A percentile compares a stretch with the other conserved stretches of the same genome.
Conservation (phyloP, 2,113 vertebrate species). For the Micromys minutus region DNA sequence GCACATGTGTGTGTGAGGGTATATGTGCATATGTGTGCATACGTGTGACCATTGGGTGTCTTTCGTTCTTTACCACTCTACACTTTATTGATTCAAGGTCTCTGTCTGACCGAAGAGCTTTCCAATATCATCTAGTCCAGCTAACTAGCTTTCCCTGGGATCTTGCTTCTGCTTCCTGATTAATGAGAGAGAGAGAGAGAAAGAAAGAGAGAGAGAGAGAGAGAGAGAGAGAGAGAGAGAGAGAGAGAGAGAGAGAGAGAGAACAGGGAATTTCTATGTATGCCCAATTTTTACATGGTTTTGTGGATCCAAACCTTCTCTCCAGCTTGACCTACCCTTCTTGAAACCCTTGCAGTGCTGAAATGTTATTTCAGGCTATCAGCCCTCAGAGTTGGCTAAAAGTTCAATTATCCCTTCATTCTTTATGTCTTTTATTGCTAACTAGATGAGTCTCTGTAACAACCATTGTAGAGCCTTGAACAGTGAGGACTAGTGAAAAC, state of each 20-base stretch:
- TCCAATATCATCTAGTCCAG: too few relatives aligned
- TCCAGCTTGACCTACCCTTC: background rate
- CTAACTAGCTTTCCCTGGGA: background rate
- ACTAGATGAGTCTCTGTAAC: constrained; percentile 47
- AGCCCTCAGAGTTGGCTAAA: background rate
- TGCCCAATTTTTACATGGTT: background rate
- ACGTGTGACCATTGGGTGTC: too few relatives aligned
- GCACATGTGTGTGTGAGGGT: background rate
- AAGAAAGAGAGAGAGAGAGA: too few relatives aligned
- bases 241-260: too few relatives aligned
- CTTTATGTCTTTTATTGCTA: constrained; percentile 3
- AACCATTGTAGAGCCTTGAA: constrained; percentile 14
- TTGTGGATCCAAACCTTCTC: background rate
- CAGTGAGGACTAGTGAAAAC: constrained; percentile 64
- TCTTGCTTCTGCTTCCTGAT: background rate
- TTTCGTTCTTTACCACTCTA: background rate
- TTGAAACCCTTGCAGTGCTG: background rate
- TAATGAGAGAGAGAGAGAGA: too few relatives aligned
- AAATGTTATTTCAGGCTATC: background rate
- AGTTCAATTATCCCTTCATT: constrained; percentile 12
- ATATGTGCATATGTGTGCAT: too few relatives aligned
- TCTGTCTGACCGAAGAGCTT: background rate
- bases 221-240: too few relatives aligned
- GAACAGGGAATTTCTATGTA: too few relatives aligned
- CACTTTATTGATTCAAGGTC: background rate